phyloP scores from a whole-genome alignment of 53 echinoderm and acorn worm species.

The Zoroaster sp. region DNA sequence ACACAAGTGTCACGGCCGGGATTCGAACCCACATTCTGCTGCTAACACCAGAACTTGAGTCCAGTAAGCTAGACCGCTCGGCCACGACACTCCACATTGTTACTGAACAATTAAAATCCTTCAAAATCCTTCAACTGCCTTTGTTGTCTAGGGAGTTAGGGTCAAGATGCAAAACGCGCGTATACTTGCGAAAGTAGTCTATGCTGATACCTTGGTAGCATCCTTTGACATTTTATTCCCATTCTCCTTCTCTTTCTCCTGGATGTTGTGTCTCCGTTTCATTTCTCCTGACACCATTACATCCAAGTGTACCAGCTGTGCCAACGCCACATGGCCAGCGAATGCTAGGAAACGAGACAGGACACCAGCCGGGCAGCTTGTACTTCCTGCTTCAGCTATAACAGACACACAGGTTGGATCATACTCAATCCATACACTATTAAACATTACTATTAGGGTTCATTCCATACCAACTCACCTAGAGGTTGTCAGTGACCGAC shows the following conservation, averaged over 20 bases:
- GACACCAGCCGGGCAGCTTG: conserved; percentile 71
- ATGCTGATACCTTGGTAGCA: conserved; percentile 31
- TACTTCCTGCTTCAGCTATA: not conserved
- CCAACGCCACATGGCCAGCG: conserved; percentile 86
- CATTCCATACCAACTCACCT: too few relatives aligned
- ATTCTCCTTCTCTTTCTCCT: conserved; percentile 80
- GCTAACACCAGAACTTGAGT: too few relatives aligned
- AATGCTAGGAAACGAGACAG: conserved; percentile 89
- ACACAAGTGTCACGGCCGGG: too few relatives aligned
- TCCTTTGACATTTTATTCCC: conserved; percentile 62
- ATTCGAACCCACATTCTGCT: too few relatives aligned
- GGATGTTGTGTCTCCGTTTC: conserved; percentile 87
- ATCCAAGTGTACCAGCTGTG: conserved; percentile 87
- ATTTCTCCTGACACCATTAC: conserved; percentile 86
- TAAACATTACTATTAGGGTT: too few relatives aligned
- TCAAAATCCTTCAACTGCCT: too few relatives aligned
- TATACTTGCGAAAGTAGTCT: not conserved
- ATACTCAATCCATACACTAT: too few relatives aligned
- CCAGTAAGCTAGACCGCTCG: too few relatives aligned
- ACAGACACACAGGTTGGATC: not conserved
- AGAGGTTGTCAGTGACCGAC: too few relatives aligned
- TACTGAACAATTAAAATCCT: too few relatives aligned
- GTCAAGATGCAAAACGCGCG: not conserved
- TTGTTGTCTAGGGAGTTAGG: not conserved
- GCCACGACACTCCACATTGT: too few relatives aligned